Evolutionary conservation across 2,888 invertebrate genomes (phyloP).

Genomic region (Hemaris fuciformis): DNA sequence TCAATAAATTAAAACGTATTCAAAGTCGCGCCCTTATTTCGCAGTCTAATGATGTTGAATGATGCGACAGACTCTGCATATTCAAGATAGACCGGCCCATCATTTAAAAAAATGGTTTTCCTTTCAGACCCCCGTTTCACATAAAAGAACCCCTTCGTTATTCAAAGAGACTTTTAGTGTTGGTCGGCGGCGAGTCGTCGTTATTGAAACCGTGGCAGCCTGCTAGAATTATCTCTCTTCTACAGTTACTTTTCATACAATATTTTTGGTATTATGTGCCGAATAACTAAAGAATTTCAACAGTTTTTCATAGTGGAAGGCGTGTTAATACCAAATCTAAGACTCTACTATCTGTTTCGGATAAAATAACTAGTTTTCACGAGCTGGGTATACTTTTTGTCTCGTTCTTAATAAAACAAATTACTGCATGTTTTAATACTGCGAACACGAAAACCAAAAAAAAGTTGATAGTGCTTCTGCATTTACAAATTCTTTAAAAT

Average conservation of each 20-base stretch:
- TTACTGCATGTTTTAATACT: background rate
- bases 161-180: conserved; percentile 68
- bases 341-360: background rate
- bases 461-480: background rate
- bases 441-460: background rate
- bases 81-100: conserved; percentile 65
- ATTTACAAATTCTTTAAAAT: background rate
- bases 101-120: conserved; percentile 71
- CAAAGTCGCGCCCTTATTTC: conserved; percentile 53
- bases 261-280: conserved; percentile 14
- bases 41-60: conserved; percentile 73
- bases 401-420: background rate
- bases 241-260: conserved; percentile 30
- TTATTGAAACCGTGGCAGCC: conserved; percentile 45
- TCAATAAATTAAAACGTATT: conserved; percentile 48
- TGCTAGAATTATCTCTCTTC: conserved; percentile 43
- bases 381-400: background rate
- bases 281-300: background rate
- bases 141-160: conserved; percentile 74
- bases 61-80: conserved; percentile 67
- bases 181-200: conserved; percentile 45
- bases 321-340: background rate
- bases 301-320: background rate
- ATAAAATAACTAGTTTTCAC: background rate
- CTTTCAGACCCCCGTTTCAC: conserved; percentile 60